Evolutionary conservation across 2,888 invertebrate genomes (phyloP).

Genomic region (Stictocephala bisonia): DNA sequence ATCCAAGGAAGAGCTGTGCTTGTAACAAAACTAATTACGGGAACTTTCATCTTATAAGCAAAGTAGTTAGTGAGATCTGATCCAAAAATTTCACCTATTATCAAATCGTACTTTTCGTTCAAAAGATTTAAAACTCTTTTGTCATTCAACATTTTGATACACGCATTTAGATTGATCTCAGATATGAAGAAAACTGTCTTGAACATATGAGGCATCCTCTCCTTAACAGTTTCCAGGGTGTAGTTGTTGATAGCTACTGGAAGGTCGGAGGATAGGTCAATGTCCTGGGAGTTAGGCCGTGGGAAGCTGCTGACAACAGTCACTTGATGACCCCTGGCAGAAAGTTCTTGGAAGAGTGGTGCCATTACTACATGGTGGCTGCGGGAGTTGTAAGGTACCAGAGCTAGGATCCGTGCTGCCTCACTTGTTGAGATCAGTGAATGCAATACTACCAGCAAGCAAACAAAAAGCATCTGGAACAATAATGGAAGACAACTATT

Average conservation of each 20-base stretch:
- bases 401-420: slow-evolving; percentile 32
- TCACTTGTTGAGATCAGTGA: too few relatives aligned
- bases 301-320: slow-evolving; percentile 64
- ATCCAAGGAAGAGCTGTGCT: slow-evolving; percentile 56
- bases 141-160: slow-evolving; percentile 10
- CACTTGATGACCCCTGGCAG: slow-evolving; percentile 63
- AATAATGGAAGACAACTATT: too few relatives aligned
- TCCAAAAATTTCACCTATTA: slow-evolving; percentile 58
- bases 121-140: slow-evolving; percentile 3
- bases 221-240: slow-evolving; percentile 22
- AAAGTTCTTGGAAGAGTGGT: slow-evolving; percentile 62
- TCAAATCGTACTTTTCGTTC: slow-evolving; percentile 53
- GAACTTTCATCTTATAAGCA: slow-evolving; percentile 53
- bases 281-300: slow-evolving; percentile 64
- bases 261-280: slow-evolving; percentile 53
- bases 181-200: slow-evolving; percentile 13
- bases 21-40: slow-evolving; percentile 53
- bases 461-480: too few relatives aligned
- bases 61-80: slow-evolving; percentile 55
- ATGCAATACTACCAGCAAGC: too few relatives aligned
- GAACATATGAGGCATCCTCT: background rate
- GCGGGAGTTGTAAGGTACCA: slow-evolving; percentile 40
- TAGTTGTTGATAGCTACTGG: slow-evolving; percentile 27
- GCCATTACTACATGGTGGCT: slow-evolving; percentile 53
- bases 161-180: background rate